Percentiles rank a stretch among this genome's conserved stretches.
These are phyloP conservation scores for Nycteola revayana DNA, from an alignment of 2,888 invertebrate genomes.

Conservation along the genomic window DNA sequence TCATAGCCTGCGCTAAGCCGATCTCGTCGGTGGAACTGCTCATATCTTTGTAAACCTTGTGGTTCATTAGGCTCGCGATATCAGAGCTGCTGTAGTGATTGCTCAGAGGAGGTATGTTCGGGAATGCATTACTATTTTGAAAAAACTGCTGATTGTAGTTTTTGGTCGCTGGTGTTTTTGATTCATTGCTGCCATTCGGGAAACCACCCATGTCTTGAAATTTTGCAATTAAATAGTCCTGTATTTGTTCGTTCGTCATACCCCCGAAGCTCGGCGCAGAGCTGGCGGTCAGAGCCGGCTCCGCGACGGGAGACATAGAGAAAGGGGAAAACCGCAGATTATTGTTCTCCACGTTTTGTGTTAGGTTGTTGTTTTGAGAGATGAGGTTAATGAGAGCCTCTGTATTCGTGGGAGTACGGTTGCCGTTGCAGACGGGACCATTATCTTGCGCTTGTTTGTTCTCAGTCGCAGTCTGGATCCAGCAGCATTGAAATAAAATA, in stretches of 20 bases:
- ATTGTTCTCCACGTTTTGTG: conserved; percentile 59
- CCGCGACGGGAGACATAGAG: conserved; percentile 40
- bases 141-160: conserved; percentile 63
- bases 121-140: conserved; percentile 69
- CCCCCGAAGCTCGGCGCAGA: conserved; percentile 52
- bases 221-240: conserved; percentile 63
- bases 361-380: conserved; percentile 40
- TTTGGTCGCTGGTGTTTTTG: conserved; percentile 29
- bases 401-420: conserved; percentile 37
- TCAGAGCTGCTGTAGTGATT: conserved; percentile 63
- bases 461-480: conserved; percentile 41
- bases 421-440: conserved; percentile 47
- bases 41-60: conserved; percentile 46
- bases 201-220: conserved; percentile 62
- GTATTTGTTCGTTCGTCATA: conserved; percentile 69
- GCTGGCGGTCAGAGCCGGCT: conserved; percentile 38
- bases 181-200: conserved; percentile 37
- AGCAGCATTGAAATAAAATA: conserved; percentile 39
- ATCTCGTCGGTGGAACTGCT: conserved; percentile 46
- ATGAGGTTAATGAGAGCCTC: conserved; percentile 57
- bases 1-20: conserved; percentile 58
- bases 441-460: conserved; percentile 9
- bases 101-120: conserved; percentile 62
- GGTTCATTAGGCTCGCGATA: conserved; percentile 49
- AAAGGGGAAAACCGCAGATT: conserved; percentile 51